phyloP scores from a whole-genome alignment of 1,140 invertebrate genomes.

The Conus ventricosus region DNA sequence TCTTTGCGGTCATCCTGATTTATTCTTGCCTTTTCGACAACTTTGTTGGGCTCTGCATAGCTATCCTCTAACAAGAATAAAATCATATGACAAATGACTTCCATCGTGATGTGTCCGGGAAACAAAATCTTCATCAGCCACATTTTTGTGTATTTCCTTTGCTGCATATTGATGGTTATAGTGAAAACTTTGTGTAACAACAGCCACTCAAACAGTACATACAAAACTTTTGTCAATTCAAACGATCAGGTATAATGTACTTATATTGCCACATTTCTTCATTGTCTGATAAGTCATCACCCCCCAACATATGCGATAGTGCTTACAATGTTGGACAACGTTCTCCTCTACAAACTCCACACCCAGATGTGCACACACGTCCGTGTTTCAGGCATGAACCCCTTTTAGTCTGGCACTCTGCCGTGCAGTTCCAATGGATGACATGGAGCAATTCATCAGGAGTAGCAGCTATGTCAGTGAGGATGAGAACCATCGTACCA shows the following conservation, averaged over 20 bases:
- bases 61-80: too few relatives aligned
- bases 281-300: too few relatives aligned
- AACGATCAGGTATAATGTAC: neutral
- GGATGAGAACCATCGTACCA: neutral
- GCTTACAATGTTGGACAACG: slow-evolving; percentile 30
- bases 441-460: slow-evolving; percentile 31
- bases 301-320: neutral
- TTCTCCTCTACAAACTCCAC: slow-evolving; percentile 40
- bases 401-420: neutral
- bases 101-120: neutral
- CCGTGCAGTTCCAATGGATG: slow-evolving; percentile 38
- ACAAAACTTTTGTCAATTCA: neutral
- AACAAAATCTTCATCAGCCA: neutral
- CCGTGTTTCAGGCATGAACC: slow-evolving; percentile 43
- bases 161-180: neutral
- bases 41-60: too few relatives aligned
- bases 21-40: too few relatives aligned
- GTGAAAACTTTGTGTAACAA: neutral
- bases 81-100: too few relatives aligned
- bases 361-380: neutral
- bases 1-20: too few relatives aligned
- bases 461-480: slow-evolving; percentile 21
- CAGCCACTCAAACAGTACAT: neutral
- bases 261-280: neutral
- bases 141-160: neutral